phyloP scores from a whole-genome alignment of 2,888 invertebrate genomes.

The Epistrophe grossulariae region DNA sequence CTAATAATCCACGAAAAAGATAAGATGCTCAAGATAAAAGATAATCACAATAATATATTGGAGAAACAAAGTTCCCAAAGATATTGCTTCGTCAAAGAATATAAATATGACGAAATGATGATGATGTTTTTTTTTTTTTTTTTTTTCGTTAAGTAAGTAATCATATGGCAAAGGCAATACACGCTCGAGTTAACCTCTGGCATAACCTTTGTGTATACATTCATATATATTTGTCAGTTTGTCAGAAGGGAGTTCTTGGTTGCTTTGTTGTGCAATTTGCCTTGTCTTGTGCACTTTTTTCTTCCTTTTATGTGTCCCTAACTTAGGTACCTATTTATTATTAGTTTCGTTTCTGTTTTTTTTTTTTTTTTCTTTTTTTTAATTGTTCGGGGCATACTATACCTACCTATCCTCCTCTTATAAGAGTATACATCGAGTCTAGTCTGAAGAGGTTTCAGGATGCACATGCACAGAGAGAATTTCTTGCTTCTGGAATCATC shows the following conservation, averaged over 20 bases:
- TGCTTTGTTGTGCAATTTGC: slow-evolving; percentile 52
- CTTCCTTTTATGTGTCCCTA: slow-evolving; percentile 27
- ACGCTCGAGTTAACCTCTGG: slow-evolving; percentile 70
- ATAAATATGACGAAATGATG: slow-evolving; percentile 48
- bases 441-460: slow-evolving; percentile 71
- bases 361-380: too few relatives aligned
- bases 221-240: not conserved
- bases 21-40: not conserved
- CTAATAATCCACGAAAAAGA: not conserved
- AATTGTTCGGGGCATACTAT: slow-evolving; percentile 26
- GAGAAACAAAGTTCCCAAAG: not conserved
- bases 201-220: slow-evolving; percentile 49
- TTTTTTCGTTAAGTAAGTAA: slow-evolving; percentile 37
- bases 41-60: not conserved
- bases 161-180: slow-evolving; percentile 43
- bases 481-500: slow-evolving; percentile 53
- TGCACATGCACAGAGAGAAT: slow-evolving; percentile 57
- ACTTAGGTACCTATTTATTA: slow-evolving; percentile 41
- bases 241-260: not conserved
- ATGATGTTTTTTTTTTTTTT: not conserved
- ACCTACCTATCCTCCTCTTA: slow-evolving; percentile 17
- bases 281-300: slow-evolving; percentile 13
- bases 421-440: slow-evolving; percentile 46
- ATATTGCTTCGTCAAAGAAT: not conserved
- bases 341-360: slow-evolving; percentile 40